Conservation (phyloP, 2,113 vertebrate genomes). For the Martes martes region DNA sequence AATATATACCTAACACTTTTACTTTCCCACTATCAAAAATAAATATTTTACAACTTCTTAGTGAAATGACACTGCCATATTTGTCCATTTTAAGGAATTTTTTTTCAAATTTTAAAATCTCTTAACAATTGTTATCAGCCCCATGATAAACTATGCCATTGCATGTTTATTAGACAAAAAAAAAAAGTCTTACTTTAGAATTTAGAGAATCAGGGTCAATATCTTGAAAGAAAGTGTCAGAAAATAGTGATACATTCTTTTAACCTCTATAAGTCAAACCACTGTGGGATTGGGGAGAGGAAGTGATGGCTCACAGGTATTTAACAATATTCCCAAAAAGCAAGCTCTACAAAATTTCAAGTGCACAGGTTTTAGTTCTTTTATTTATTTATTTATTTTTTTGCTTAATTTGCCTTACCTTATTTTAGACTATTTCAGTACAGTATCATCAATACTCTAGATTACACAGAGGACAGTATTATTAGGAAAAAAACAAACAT, state of each 20-base stretch:
- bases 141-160: not conserved
- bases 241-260: not conserved
- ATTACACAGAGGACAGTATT: not conserved
- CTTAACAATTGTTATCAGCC: not conserved
- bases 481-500: not conserved
- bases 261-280: not conserved
- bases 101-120: not conserved
- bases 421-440: not conserved
- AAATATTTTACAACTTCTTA: not conserved
- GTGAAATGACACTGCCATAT: not conserved
- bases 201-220: not conserved
- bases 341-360: not conserved
- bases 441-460: not conserved
- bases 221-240: not conserved
- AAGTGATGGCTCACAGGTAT: not conserved
- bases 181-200: not conserved
- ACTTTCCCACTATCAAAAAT: not conserved
- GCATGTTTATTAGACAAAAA: not conserved
- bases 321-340: not conserved
- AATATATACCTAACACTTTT: not conserved
- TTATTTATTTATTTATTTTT: not conserved
- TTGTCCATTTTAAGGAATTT: not conserved
- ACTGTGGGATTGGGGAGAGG: accelerated
- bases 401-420: not conserved
- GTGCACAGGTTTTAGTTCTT: not conserved